Evolutionary conservation across 2,113 vertebrate genomes (phyloP).

Genomic region (Urocitellus parryii): DNA sequence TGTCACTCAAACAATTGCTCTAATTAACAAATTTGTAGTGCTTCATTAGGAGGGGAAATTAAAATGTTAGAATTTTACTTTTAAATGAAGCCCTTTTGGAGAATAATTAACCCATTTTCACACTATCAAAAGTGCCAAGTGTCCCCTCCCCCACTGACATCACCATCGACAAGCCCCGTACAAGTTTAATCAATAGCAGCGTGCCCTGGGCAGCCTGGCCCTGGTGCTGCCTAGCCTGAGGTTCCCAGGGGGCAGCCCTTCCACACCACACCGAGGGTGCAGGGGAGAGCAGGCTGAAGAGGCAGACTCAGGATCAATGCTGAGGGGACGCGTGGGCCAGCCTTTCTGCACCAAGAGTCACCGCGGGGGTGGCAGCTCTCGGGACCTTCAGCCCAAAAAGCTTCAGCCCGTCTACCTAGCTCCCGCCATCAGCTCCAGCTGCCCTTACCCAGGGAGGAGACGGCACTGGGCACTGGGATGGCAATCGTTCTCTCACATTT

Average conservation of each 20-base stretch:
- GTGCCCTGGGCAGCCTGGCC: conserved; percentile 69
- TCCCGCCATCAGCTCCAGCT: conserved; percentile 34
- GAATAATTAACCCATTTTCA: conserved; percentile 90
- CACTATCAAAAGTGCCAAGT: conserved; percentile 75
- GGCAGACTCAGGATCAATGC: fast-evolving
- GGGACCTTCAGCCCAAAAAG: background rate
- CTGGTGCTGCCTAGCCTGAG: conserved; percentile 58
- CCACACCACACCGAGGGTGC: fast-evolving
- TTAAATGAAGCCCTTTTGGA: conserved; percentile 90
- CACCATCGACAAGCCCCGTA: conserved; percentile 77
- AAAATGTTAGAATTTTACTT: conserved; percentile 93
- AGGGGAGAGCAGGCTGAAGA: background rate
- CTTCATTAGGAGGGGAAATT: conserved; percentile 92
- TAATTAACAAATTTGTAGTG: conserved; percentile 92
- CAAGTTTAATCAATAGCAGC: conserved; percentile 58
- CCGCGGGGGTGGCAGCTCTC: background rate
- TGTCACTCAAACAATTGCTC: conserved; percentile 92
- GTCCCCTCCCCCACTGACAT: conserved; percentile 77
- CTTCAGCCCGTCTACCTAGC: background rate
- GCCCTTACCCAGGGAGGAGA: conserved; percentile 1
- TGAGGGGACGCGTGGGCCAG: too few species aligned
- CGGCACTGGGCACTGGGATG: background rate
- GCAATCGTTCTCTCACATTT: background rate
- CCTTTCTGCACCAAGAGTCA: background rate
- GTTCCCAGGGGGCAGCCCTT: background rate